Conservation (phyloP, 2,113 vertebrate genomes). For the Seriola aureovittata region DNA sequence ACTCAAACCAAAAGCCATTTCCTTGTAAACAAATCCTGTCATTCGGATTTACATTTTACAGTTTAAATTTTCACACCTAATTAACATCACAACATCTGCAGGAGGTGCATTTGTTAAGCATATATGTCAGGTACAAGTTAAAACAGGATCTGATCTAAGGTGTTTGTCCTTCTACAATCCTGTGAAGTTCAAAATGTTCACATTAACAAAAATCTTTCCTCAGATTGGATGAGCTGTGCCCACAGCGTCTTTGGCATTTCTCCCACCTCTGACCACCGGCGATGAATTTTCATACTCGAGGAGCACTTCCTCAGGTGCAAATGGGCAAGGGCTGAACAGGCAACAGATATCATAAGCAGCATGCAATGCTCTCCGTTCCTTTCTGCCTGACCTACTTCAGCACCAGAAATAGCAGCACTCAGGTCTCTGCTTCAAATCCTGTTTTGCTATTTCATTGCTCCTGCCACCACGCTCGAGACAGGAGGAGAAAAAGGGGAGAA, state of each 20-base stretch:
- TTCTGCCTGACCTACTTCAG: constrained; percentile 93
- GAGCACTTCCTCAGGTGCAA: constrained; percentile 56
- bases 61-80: constrained; percentile 33
- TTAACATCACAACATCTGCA: constrained; percentile 27
- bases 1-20: constrained; percentile 57
- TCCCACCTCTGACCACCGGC: constrained; percentile 46
- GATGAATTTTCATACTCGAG: constrained; percentile 49
- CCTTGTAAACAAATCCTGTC: constrained; percentile 48
- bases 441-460: constrained; percentile 89
- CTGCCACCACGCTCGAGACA: constrained; percentile 64
- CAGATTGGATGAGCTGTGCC: constrained; percentile 71
- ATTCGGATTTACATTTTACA: constrained; percentile 18
- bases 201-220: constrained; percentile 56
- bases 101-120: background rate
- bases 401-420: constrained; percentile 94
- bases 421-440: constrained; percentile 89
- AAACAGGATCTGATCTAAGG: constrained; percentile 13
- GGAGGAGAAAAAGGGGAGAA: constrained; percentile 43
- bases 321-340: constrained; percentile 52
- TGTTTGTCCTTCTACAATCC: constrained; percentile 21
- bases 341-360: constrained; percentile 75
- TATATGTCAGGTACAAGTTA: constrained; percentile 9
- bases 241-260: constrained; percentile 53
- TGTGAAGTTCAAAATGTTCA: constrained; percentile 49
- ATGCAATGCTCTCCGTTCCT: constrained; percentile 71